Percentiles rank a stretch among this genome's conserved stretches.
Conservation (phyloP, 2,797 vertebrate genomes). For the Coccyzus lansbergi region DNA sequence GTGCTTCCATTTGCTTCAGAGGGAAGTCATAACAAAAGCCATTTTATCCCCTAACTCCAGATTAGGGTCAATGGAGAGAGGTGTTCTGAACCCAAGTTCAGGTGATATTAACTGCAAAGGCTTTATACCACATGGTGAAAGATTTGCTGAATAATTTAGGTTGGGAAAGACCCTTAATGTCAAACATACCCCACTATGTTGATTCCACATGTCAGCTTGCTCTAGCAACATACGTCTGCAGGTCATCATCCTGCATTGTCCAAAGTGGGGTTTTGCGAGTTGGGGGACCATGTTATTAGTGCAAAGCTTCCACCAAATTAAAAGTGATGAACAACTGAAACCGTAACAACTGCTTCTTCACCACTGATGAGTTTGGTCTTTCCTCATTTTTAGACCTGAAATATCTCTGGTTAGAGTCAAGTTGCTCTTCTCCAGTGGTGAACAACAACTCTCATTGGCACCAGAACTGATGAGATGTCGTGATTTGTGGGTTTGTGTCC, state of each 20-base stretch:
- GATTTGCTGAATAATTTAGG: not conserved
- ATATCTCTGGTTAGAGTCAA: rapidly evolving
- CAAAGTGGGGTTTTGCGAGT: not conserved
- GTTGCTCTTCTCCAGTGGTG: not conserved
- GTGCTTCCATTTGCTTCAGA: constrained; percentile 24
- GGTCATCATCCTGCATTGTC: not conserved
- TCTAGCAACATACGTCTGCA: rapidly evolving
- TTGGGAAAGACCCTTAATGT: not conserved
- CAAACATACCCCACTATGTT: not conserved
- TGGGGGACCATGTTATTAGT: not conserved
- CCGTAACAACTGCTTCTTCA: not conserved
- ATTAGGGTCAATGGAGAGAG: not conserved
- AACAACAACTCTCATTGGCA: not conserved
- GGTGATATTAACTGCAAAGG: not conserved
- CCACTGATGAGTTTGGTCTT: not conserved
- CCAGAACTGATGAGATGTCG: not conserved
- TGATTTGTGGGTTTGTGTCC: not conserved
- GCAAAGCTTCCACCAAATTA: rapidly evolving
- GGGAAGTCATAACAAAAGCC: constrained; percentile 5
- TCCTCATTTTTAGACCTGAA: not conserved
- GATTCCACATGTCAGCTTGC: rapidly evolving
- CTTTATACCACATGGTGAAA: rapidly evolving
- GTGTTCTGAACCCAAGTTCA: not conserved
- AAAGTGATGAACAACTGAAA: not conserved
- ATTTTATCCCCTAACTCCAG: not conserved